A percentile compares a stretch with the other conserved stretches of the same genome.
phyloP scores from a whole-genome alignment of 2,888 invertebrate species.

The Peribatodes rhomboidaria region DNA sequence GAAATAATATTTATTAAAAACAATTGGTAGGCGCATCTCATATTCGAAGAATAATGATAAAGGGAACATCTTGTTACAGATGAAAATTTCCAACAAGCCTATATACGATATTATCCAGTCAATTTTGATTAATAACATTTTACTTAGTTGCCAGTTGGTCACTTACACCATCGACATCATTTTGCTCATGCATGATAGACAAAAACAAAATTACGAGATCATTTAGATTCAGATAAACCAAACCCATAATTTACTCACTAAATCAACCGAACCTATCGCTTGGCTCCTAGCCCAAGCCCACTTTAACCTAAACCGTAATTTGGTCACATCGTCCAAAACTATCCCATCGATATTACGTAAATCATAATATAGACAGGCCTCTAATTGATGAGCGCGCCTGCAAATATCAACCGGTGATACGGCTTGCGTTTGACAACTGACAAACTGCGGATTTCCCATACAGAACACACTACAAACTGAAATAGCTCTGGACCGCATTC shows the following conservation, averaged over 20 bases:
- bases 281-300: too few relatives aligned
- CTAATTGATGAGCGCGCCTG: constrained; percentile 57
- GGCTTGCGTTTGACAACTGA: constrained; percentile 57
- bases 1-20: constrained; percentile 79
- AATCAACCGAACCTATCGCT: too few relatives aligned
- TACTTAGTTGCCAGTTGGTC: too few relatives aligned
- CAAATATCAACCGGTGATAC: constrained; percentile 57
- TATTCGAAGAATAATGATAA: constrained; percentile 27
- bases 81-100: constrained; percentile 5
- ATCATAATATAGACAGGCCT: constrained; percentile 48
- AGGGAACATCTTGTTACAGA: constrained; percentile 23
- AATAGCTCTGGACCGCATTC: constrained; percentile 52
- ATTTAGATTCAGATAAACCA: too few relatives aligned
- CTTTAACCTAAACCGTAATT: too few relatives aligned
- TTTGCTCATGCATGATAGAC: background rate
- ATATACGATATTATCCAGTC: background rate
- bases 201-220: too few relatives aligned
- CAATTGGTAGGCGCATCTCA: constrained; percentile 64
- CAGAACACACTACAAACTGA: constrained; percentile 49
- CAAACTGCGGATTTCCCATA: constrained; percentile 58
- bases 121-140: too few relatives aligned
- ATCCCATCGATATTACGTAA: constrained; percentile 20
- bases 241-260: background rate
- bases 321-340: too few relatives aligned
- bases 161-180: too few relatives aligned